Base-by-base conservation (phyloP, 2,888 invertebrate species). In the Mellilla xanthometata region DNA sequence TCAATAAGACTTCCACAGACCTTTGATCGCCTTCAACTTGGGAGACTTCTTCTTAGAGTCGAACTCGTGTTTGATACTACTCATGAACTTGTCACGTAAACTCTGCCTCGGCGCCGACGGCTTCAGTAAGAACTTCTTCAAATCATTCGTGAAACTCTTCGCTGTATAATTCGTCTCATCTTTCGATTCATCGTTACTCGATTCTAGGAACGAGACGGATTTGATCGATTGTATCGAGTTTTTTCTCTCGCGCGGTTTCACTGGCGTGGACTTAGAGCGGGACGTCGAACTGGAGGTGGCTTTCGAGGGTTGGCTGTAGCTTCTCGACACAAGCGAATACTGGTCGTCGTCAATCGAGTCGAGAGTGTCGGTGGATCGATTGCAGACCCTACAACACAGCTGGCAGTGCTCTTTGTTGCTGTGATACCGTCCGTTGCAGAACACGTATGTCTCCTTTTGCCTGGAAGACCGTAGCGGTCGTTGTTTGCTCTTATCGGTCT, bases 1-100 rank as follows among this genome's bases (percentile, higher is more conserved):
- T 72, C 62, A 90, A 62, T 89, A 90, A 41, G 90, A 90, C 54
- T 90, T 90, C 90, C 90, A 90, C 40, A 90, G 68, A 30, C 90
- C 90, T 54, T 89, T 88, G 13, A 90, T 90, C 29, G 88, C 89
- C 62, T 81, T 83, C 10, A 90, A 69, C 62, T 87, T 89, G 1
- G 90, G 90, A 29, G 90, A 87, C 45, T 72, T 84, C 54, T 78
- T 87, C 0, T 82, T 86, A 1, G 87, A 83, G 39, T 87, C 88
- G 19, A 88, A 67, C 54, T 90, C 90, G 48, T 87, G 88, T 40
- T 87, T 89, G 64, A 90, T 81, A 57, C 90, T 89, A 6, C 72
- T 85, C 35, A 90, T 78, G 59, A 90, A 86, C 51, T 90, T 90
- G 49, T 90, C 89, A 2, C 86, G 76, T 24, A 90, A 64, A 56